phyloP scores from a whole-genome alignment of 2,888 invertebrate genomes.

The Napeogenes sylphis region DNA sequence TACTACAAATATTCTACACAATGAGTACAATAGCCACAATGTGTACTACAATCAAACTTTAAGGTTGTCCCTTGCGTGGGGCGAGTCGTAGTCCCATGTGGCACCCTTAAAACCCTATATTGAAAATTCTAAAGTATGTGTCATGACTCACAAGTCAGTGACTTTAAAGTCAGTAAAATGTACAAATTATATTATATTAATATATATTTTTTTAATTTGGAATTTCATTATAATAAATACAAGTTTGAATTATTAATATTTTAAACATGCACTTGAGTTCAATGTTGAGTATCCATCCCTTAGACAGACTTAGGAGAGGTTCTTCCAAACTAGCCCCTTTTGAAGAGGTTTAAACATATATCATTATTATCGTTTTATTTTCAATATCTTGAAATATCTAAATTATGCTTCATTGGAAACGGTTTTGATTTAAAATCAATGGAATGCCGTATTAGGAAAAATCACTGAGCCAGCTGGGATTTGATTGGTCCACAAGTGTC shows the following conservation, averaged over 20 bases:
- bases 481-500: slow-evolving; percentile 42
- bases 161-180: slow-evolving; percentile 12
- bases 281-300: slow-evolving; percentile 44
- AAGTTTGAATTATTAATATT: too few species aligned
- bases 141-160: slow-evolving; percentile 21
- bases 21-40: slow-evolving; percentile 20
- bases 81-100: slow-evolving; percentile 35
- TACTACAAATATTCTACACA: slow-evolving; percentile 3
- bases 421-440: neutral
- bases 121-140: slow-evolving; percentile 48
- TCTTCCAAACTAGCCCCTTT: slow-evolving; percentile 45
- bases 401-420: neutral
- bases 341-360: slow-evolving; percentile 32
- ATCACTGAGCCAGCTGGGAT: slow-evolving; percentile 15
- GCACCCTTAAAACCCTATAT: slow-evolving; percentile 43
- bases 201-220: too few species aligned
- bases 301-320: slow-evolving; percentile 43
- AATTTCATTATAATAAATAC: too few species aligned
- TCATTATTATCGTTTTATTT: slow-evolving; percentile 31
- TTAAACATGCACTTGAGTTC: slow-evolving; percentile 25
- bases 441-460: slow-evolving; percentile 8
- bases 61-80: slow-evolving; percentile 42
- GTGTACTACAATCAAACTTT: slow-evolving; percentile 33
- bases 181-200: too few species aligned
- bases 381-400: slow-evolving; percentile 11